Base-by-base conservation (phyloP, 2,888 invertebrate species). In the Coleophora deauratella region DNA sequence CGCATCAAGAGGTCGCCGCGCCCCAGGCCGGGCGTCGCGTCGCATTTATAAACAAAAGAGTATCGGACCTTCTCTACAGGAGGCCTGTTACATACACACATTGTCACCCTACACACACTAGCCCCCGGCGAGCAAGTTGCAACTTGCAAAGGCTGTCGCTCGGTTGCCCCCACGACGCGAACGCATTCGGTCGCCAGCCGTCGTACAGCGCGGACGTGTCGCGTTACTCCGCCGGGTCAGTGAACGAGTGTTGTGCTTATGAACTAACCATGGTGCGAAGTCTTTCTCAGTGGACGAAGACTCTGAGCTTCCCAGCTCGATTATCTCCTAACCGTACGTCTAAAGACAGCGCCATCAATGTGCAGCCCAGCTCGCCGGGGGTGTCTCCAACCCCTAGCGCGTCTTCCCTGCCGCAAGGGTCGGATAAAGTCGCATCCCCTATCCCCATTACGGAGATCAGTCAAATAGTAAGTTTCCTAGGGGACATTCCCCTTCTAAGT, bases 231-330 rank as follows among this genome's bases (percentile, higher is more conserved):
- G 56, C 21, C 63, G 59, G 63, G 69, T 71, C 55, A 73, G 82
- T 80, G 81, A 71, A 70, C 72, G 73, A 72, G 80, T 79, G 75
- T 74, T 73, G 78, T 72, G 73, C 66, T 57, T 68, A 76, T 81
- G 82, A 72, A 80, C 80, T 62, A 60, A 88, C 85, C 69, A 95
- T 95, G 95, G 95, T 94, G 79, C 93, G 95, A 59, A 94, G 93
- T 86, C 86, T 95, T 66, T 91, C 94, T 47, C 93, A 94, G 88
- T 95, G 95, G 95, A 95, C 94, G 80, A 95, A 95, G 88, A 95
- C 94, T 57, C 88, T 95, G 71, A 95, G 94, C 88, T 95, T 95
- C 76, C 95, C 95, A 47, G 91, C 94, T 63, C 88, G 95, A 76
- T 88, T 94, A 66, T 93, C 93, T 45, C 94, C 94, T 11, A 93